Percentiles rank a stretch among this genome's conserved stretches.
phyloP scores from a whole-genome alignment of 2,113 vertebrate species.

The Panthera uncia region DNA sequence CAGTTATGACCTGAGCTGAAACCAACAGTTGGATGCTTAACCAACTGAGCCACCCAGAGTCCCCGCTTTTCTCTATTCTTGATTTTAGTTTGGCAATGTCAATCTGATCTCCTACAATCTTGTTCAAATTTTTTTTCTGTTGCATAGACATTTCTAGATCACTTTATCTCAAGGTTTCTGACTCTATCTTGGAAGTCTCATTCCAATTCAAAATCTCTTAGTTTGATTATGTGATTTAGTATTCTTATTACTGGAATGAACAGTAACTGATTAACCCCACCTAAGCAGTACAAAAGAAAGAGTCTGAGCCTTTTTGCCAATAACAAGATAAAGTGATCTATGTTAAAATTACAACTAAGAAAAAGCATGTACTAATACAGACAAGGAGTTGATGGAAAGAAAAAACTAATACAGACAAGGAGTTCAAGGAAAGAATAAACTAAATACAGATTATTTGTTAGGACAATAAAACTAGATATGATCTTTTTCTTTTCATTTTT shows the following conservation, averaged over 20 bases:
- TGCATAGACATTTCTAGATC: not conserved
- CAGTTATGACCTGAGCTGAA: too few species aligned
- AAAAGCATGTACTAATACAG: not conserved
- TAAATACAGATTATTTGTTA: not conserved
- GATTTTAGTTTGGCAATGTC: not conserved
- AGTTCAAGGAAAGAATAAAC: not conserved
- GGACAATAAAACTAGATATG: not conserved
- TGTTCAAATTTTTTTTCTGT: not conserved
- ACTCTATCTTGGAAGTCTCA: not conserved
- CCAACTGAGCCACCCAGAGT: too few species aligned
- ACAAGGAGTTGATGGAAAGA: not conserved
- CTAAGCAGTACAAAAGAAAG: not conserved
- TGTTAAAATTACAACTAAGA: not conserved
- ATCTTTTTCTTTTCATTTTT: not conserved
- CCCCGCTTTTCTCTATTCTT: not conserved
- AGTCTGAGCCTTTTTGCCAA: not conserved
- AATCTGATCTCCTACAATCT: not conserved
- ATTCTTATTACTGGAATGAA: not conserved
- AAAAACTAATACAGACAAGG: not conserved
- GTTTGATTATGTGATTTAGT: not conserved
- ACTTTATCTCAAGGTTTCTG: not conserved
- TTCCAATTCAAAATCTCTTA: not conserved
- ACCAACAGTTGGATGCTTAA: too few species aligned
- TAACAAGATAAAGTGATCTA: not conserved
- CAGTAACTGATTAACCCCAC: not conserved